A percentile compares a stretch with the other conserved stretches of the same genome.
phyloP scores from a whole-genome alignment of 2,888 invertebrate genomes.

The Xestoiulus laeticollis region DNA sequence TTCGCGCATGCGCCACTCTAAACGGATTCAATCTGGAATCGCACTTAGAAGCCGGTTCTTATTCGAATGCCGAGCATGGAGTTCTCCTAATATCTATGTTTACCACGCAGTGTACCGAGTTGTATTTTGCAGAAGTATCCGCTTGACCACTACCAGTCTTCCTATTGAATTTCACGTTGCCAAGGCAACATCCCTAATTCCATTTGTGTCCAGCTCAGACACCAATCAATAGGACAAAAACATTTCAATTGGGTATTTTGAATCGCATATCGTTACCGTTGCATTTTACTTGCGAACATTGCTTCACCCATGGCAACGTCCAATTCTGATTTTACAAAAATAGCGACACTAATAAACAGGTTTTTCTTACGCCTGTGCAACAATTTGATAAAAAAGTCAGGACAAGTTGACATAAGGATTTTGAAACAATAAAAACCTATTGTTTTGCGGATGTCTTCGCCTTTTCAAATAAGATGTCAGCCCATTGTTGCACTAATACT shows the following conservation, averaged over 20 bases:
- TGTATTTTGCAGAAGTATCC: neutral
- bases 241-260: slow-evolving; percentile 31
- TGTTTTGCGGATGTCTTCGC: neutral
- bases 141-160: slow-evolving; percentile 33
- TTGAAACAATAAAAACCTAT: neutral
- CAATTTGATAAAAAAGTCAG: neutral
- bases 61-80: neutral
- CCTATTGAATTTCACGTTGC: slow-evolving; percentile 28
- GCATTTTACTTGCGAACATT: neutral
- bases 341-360: neutral
- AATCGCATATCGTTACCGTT: slow-evolving; percentile 29
- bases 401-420: neutral
- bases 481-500: too few relatives aligned
- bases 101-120: neutral
- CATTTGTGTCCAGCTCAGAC: slow-evolving; percentile 34
- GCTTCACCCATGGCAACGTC: neutral
- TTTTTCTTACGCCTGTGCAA: neutral
- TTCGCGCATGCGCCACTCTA: neutral
- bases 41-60: neutral
- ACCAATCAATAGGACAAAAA: slow-evolving; percentile 37
- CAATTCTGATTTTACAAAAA: neutral
- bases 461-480: neutral
- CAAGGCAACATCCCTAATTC: slow-evolving; percentile 16
- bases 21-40: neutral
- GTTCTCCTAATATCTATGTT: neutral